Evolutionary conservation across 2,797 vertebrate genomes (phyloP).

Genomic region (Centroberyx gerrardi): DNA sequence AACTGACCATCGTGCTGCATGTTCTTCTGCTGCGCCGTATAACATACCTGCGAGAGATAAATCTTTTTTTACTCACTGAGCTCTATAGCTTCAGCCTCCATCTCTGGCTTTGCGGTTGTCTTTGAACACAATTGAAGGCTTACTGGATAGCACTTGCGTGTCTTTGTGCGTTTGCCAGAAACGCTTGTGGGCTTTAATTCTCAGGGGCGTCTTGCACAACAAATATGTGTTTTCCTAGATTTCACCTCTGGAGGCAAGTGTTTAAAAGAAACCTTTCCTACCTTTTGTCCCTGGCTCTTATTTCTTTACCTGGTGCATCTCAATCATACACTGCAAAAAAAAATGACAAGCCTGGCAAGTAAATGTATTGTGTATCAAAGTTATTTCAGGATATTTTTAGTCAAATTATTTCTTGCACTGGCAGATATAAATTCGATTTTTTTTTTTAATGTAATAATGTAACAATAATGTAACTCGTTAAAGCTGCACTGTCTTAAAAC

Average conservation of each 20-base stretch:
- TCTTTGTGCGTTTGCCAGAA: constrained; percentile 34
- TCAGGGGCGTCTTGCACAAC: constrained; percentile 38
- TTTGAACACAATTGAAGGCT: constrained; percentile 18
- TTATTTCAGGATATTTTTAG: too few relatives aligned
- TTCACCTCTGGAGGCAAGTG: constrained; percentile 21
- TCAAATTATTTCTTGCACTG: too few relatives aligned
- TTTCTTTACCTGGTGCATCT: constrained; percentile 15
- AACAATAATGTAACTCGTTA: too few relatives aligned
- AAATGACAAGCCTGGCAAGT: too few relatives aligned
- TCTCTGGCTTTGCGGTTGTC: background rate
- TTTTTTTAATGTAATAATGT: too few relatives aligned
- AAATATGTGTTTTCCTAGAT: constrained; percentile 28
- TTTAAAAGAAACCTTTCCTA: constrained; percentile 8
- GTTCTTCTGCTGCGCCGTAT: background rate
- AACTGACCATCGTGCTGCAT: constrained; percentile 15
- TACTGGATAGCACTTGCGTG: background rate
- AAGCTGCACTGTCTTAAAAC: too few relatives aligned
- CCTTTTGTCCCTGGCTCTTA: constrained; percentile 6
- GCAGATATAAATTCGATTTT: too few relatives aligned
- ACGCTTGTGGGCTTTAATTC: constrained; percentile 29
- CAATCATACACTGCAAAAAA: background rate
- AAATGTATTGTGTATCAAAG: too few relatives aligned
- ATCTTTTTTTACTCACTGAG: constrained; percentile 3
- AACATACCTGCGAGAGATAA: constrained; percentile 5
- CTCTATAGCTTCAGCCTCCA: constrained; percentile 5